Conservation (phyloP, 2,797 vertebrate species). For the Atherinosoma microstoma region DNA sequence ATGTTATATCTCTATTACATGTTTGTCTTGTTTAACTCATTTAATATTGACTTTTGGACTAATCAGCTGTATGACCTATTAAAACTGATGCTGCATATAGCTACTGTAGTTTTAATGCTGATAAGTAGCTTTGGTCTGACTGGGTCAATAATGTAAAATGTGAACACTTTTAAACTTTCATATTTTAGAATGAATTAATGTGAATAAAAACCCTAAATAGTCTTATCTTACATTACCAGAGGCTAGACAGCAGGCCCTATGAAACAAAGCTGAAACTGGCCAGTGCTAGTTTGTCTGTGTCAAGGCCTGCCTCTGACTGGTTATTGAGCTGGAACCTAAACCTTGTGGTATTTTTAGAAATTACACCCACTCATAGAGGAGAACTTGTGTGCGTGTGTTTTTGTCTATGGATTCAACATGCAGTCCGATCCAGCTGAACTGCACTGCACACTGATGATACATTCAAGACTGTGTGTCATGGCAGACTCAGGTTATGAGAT, state of each 20-base stretch:
- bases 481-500: constrained; percentile 59
- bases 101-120: background rate
- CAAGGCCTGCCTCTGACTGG: constrained; percentile 36
- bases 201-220: background rate
- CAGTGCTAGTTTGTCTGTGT: constrained; percentile 6
- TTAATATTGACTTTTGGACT: background rate
- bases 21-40: background rate
- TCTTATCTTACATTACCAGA: constrained; percentile 8
- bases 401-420: constrained; percentile 44
- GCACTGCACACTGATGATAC: constrained; percentile 49
- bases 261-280: constrained; percentile 68
- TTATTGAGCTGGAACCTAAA: constrained; percentile 49
- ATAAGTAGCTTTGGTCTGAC: background rate
- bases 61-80: background rate
- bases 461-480: constrained; percentile 39
- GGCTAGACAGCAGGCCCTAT: constrained; percentile 47
- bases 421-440: constrained; percentile 30
- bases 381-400: constrained; percentile 27
- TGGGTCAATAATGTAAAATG: background rate
- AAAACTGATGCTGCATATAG: background rate
- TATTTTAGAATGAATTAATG: constrained; percentile 20
- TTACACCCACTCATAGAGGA: constrained; percentile 34
- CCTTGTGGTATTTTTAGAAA: constrained; percentile 44
- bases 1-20: background rate
- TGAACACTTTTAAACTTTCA: background rate